These are phyloP conservation scores for Tautogolabrus adspersus DNA, from an alignment of 2,113 vertebrate genomes.

Conservation along the genomic window DNA sequence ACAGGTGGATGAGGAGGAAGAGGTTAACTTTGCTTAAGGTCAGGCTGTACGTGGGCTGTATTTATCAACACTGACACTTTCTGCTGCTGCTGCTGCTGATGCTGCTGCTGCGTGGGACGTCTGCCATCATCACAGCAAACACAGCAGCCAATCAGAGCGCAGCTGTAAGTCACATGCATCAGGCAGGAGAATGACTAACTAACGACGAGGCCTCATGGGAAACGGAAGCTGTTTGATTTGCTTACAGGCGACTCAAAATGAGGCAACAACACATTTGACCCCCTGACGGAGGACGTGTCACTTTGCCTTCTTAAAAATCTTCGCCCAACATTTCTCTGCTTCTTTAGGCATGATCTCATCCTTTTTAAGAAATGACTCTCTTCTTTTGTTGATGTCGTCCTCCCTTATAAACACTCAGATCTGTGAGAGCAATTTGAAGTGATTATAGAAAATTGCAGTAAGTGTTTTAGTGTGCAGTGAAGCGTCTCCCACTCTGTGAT, in stretches of 20 bases:
- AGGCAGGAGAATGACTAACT: slow-evolving; percentile 16
- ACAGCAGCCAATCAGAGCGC: slow-evolving; percentile 37
- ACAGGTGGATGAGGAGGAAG: slow-evolving; percentile 23
- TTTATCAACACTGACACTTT: slow-evolving; percentile 61
- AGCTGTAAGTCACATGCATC: slow-evolving; percentile 26
- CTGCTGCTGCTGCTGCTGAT: slow-evolving; percentile 23
- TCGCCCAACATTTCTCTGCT: neutral
- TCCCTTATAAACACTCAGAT: slow-evolving; percentile 12
- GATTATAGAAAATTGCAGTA: slow-evolving; percentile 46
- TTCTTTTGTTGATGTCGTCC: neutral
- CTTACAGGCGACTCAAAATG: neutral
- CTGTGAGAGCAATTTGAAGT: slow-evolving; percentile 29
- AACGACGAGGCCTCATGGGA: neutral
- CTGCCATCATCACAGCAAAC: slow-evolving; percentile 11
- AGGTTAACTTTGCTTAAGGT: slow-evolving; percentile 56
- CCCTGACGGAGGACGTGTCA: slow-evolving; percentile 11
- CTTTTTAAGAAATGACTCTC: neutral
- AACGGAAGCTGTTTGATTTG: slow-evolving; percentile 4
- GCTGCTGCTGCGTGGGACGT: slow-evolving; percentile 53
- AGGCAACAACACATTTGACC: neutral
- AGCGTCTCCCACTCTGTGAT: slow-evolving; percentile 12
- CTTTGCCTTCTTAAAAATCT: slow-evolving; percentile 2
- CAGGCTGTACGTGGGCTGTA: slow-evolving; percentile 41
- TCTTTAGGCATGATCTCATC: neutral
- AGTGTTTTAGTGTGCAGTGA: neutral